phyloP scores from a whole-genome alignment of 2,888 invertebrate species.

The Cactoblastis cactorum region DNA sequence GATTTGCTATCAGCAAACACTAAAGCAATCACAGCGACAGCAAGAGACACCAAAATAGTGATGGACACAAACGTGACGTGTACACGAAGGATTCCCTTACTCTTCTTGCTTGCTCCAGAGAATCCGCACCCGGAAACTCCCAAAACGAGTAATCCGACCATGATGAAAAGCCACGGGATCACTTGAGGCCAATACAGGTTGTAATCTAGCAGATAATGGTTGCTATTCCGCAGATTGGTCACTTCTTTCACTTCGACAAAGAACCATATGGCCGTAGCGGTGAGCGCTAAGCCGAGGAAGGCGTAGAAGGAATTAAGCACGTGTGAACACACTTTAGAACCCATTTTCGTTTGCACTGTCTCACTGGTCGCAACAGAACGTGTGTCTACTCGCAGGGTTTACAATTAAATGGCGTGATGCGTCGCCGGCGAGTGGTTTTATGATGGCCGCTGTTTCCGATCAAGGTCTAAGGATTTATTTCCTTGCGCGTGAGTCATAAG shows the following conservation, averaged over 20 bases:
- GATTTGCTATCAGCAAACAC: conserved; percentile 54
- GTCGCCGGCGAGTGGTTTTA: conserved; percentile 14
- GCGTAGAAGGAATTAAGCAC: conserved; percentile 36
- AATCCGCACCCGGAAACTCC: conserved; percentile 56
- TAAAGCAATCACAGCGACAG: conserved; percentile 48
- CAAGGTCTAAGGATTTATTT: conserved; percentile 18
- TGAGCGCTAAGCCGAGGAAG: conserved; percentile 36
- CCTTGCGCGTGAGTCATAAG: conserved; percentile 19
- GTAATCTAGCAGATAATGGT: conserved; percentile 66
- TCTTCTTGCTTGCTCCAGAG: conserved; percentile 48
- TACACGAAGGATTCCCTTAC: conserved; percentile 41
- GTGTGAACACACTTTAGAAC: conserved; percentile 32
- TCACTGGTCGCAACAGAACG: conserved; percentile 18
- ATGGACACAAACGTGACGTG: conserved; percentile 46
- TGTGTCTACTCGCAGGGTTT: conserved; percentile 22
- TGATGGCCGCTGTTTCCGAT: conserved; percentile 3
- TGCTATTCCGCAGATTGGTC: conserved; percentile 42
- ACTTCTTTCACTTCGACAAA: conserved; percentile 45
- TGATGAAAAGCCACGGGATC: conserved; percentile 64
- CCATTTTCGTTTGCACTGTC: conserved; percentile 26
- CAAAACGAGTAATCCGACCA: conserved; percentile 51
- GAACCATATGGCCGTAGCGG: conserved; percentile 41
- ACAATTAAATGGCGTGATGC: conserved; percentile 44
- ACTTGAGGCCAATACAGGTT: conserved; percentile 69
- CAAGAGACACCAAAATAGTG: conserved; percentile 40